Evolutionary conservation across 2,113 vertebrate genomes (phyloP), one percentile per base, ranked within the genome.

Genomic region (Strix aluco): DNA sequence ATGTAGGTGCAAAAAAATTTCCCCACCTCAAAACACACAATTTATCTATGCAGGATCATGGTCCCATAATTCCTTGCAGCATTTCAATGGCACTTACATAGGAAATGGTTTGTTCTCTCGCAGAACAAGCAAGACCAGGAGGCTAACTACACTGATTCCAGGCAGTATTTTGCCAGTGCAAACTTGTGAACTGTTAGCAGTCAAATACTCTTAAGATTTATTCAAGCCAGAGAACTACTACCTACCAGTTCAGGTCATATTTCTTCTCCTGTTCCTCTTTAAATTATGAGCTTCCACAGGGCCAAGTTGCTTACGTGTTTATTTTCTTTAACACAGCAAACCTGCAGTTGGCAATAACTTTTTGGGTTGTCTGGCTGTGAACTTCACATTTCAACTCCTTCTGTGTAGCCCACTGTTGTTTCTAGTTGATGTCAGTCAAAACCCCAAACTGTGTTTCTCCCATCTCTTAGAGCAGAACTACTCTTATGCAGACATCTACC

Each of bases 311-410:
- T 95, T 96, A 88, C 4, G 0, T 94, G 92, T 96, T 95, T 94
- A 88, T 96, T 98, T 97, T 96, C 91, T 96, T 94, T 93, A 95
- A 93, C 88, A 94, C 38, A 94, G 75, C 92, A 96, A 94, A 82
- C 58, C 94, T 94, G 92, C 87, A 96, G 81, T 94, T 97, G 94
- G 75, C 86, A 97, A 90, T 87, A 94, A 90, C 14, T 80, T 95
- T 88, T 74, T 77, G 22, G 55, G 90, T 94, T 89, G 72, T 84
- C 86, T 96, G 97, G 86, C 66, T 80, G 63, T 46, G 58, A 95
- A 94, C 72, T 91, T 97, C 85, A 58, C 74, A 44, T 97, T 98
- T 94, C 89, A 95, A 74, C 66, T 96, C 86, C 94, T 97, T 95
- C 71, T 40, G 8, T 51, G 38, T 87, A 92, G 83, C 70, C 89